Percentiles rank a stretch among this genome's conserved stretches.
These are phyloP conservation scores for Stenolophus ochropezus DNA, from an alignment of 2,888 invertebrate genomes.

Conservation along the genomic window DNA sequence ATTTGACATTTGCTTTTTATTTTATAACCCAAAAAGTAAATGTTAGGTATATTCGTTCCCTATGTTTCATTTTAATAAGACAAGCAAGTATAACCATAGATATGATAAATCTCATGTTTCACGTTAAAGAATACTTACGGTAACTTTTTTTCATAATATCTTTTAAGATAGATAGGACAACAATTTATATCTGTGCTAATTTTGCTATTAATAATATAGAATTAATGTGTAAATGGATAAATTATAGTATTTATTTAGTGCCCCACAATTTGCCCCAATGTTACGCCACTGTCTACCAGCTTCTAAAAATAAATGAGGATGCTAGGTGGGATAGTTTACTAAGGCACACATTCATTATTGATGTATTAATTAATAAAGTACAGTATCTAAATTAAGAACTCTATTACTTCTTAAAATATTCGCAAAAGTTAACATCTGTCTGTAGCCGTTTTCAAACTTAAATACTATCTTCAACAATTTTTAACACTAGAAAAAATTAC, in stretches of 20 bases:
- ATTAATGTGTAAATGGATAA: too few relatives aligned
- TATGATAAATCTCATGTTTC: too few relatives aligned
- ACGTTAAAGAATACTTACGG: too few relatives aligned
- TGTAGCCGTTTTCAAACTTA: neutral
- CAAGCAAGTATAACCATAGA: too few relatives aligned
- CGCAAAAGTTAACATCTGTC: neutral
- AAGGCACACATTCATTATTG: slow-evolving; percentile 22
- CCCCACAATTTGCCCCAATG: neutral
- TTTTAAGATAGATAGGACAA: too few relatives aligned
- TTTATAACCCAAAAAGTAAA: too few relatives aligned
- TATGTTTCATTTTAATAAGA: too few relatives aligned
- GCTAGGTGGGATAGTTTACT: slow-evolving; percentile 35
- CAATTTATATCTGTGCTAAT: too few relatives aligned
- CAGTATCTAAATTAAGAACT: slow-evolving; percentile 21
- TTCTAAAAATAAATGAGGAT: slow-evolving; percentile 53
- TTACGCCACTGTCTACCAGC: neutral
- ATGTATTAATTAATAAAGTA: slow-evolving; percentile 24
- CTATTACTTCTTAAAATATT: neutral
- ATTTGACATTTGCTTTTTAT: too few relatives aligned
- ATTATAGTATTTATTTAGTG: neutral
- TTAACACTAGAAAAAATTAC: slow-evolving; percentile 3
- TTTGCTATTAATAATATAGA: too few relatives aligned
- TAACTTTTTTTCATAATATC: too few relatives aligned
- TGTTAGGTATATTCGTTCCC: too few relatives aligned
- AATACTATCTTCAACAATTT: neutral